phyloP scores from a whole-genome alignment of 2,113 vertebrate species.

The Candoia aspera region DNA sequence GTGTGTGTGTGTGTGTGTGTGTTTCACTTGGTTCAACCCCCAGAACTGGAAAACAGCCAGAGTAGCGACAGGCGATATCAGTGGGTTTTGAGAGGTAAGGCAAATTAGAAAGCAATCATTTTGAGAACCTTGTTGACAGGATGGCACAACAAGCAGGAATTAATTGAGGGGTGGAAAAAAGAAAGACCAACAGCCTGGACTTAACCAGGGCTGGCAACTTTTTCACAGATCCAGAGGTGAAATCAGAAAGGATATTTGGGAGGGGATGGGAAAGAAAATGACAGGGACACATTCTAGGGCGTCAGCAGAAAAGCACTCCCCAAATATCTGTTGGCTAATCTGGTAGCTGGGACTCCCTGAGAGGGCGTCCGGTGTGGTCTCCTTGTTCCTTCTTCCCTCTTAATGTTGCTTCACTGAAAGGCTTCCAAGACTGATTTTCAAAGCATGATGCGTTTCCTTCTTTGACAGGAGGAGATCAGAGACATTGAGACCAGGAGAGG shows the following conservation, averaged over 20 bases:
- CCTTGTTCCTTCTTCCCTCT: neutral
- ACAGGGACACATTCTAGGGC: no score
- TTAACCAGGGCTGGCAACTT: slow-evolving; percentile 13
- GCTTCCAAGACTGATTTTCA: neutral
- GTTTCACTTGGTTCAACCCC: neutral
- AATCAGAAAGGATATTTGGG: neutral
- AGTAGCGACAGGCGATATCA: neutral
- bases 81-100: slow-evolving; percentile 38
- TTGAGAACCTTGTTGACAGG: slow-evolving; percentile 32
- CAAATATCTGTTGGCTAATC: neutral
- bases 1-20: neutral
- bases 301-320: neutral
- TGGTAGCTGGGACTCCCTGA: neutral
- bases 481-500: no score
- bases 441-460: neutral
- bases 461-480: no score
- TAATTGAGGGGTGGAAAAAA: neutral
- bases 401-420: neutral
- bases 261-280: neutral
- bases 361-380: neutral
- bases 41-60: slow-evolving; percentile 42
- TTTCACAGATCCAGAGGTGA: neutral
- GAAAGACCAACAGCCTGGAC: neutral
- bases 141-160: slow-evolving; percentile 16
- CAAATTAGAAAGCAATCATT: slow-evolving; percentile 55